A percentile compares a stretch with the other conserved stretches of the same genome.
These are phyloP conservation scores for Norana najaformis DNA, from an alignment of 2,888 invertebrate species.

Conservation along the genomic window DNA sequence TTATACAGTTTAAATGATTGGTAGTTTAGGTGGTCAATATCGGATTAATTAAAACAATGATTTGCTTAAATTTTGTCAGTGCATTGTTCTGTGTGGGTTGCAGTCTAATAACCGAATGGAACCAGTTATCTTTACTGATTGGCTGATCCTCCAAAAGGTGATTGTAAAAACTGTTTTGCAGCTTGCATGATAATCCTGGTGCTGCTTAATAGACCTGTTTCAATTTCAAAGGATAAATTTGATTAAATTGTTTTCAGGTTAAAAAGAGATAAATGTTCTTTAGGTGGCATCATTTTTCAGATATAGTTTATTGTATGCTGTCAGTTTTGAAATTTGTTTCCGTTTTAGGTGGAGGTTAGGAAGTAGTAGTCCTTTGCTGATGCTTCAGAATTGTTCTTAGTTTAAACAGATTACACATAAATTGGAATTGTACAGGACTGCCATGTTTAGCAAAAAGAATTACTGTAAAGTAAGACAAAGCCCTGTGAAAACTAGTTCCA, in stretches of 20 bases:
- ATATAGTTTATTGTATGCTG: neutral
- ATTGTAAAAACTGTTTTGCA: neutral
- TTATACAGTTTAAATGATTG: neutral
- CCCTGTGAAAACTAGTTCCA: neutral
- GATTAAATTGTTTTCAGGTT: neutral
- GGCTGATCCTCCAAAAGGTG: too few relatives aligned
- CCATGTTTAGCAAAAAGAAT: neutral
- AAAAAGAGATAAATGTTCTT: neutral
- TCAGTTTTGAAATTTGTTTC: neutral
- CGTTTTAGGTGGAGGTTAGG: too few relatives aligned
- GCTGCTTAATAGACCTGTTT: neutral
- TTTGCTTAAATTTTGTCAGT: neutral
- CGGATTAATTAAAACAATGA: neutral
- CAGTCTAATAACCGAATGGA: neutral
- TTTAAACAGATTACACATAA: neutral
- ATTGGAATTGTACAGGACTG: neutral
- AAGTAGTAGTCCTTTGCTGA: neutral
- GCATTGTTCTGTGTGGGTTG: neutral
- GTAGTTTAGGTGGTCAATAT: neutral
- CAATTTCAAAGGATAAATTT: neutral
- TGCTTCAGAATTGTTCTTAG: neutral
- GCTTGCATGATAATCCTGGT: neutral
- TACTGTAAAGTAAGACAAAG: neutral
- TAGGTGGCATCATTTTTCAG: neutral
- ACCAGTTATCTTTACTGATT: neutral